Evolutionary conservation across 2,113 vertebrate genomes (phyloP).

Genomic region (Brachyistius frenatus): DNA sequence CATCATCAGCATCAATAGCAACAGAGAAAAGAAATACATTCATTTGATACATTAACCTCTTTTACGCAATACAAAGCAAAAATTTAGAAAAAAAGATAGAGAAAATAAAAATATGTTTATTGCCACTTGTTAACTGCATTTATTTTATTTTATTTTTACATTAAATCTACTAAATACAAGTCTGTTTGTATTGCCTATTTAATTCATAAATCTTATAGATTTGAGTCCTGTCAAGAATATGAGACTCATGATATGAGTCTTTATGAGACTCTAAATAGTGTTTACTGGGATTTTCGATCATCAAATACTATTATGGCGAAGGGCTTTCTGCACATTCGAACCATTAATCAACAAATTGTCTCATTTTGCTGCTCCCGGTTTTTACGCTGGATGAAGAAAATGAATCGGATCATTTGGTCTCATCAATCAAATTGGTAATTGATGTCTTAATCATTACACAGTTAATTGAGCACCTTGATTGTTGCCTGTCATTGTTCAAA

Average conservation of each 20-base stretch:
- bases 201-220: not conserved
- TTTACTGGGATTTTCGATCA: conserved; percentile 24
- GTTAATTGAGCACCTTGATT: conserved; percentile 94
- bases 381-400: conserved; percentile 91
- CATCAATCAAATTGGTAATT: conserved; percentile 97
- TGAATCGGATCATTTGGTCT: conserved; percentile 92
- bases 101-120: conserved; percentile 10
- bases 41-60: conserved; percentile 67
- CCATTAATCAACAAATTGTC: conserved; percentile 89
- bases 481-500: conserved; percentile 86
- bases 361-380: conserved; percentile 84
- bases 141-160: fast-evolving
- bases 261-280: not conserved
- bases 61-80: conserved; percentile 47
- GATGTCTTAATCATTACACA: conserved; percentile 95
- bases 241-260: too few species aligned
- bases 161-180: not conserved
- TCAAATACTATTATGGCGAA: conserved; percentile 40
- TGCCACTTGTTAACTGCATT: not conserved
- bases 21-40: conserved; percentile 69
- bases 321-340: conserved; percentile 80
- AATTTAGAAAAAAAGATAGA: not conserved
- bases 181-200: conserved; percentile 6
- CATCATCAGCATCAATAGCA: conserved; percentile 76
- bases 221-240: conserved; percentile 1